Percentiles rank a stretch among this genome's conserved stretches.
Evolutionary conservation across 2,113 vertebrate species (phyloP).

Genomic region (Ovis canadensis): DNA sequence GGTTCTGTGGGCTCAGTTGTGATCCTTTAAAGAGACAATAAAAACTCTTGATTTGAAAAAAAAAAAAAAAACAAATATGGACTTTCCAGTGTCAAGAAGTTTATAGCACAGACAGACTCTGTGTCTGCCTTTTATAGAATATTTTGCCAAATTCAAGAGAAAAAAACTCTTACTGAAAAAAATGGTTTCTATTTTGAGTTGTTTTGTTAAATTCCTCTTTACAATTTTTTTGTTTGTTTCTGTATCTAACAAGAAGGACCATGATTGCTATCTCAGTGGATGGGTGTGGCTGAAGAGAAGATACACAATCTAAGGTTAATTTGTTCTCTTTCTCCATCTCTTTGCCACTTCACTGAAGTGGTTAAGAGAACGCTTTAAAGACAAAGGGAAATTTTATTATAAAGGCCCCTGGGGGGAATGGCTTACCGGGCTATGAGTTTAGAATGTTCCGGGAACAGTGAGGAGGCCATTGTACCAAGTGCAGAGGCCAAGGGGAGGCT

Average conservation of each 20-base stretch:
- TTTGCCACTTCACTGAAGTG: background rate
- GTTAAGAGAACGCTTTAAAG: background rate
- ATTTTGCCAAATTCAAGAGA: background rate
- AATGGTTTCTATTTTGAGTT: conserved; percentile 43
- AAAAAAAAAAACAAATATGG: background rate
- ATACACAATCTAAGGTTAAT: background rate
- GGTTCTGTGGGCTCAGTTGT: no score
- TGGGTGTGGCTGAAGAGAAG: background rate
- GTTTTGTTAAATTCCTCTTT: conserved; percentile 33
- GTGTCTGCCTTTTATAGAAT: background rate
- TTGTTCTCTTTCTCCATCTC: background rate
- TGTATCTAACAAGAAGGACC: background rate
- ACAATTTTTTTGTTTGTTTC: conserved; percentile 9
- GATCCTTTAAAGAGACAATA: no score
- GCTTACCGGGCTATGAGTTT: background rate
- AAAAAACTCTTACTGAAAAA: background rate
- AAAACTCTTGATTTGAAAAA: no score
- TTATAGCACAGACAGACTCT: background rate
- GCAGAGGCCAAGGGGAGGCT: background rate
- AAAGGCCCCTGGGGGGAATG: background rate
- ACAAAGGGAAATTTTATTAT: conserved; percentile 15
- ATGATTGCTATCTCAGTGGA: background rate
- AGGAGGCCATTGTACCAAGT: conserved; percentile 4
- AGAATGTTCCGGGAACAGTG: background rate
- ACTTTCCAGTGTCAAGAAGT: background rate